Conservation (phyloP, 1,140 invertebrate species). For the Brachystomella parvula region DNA sequence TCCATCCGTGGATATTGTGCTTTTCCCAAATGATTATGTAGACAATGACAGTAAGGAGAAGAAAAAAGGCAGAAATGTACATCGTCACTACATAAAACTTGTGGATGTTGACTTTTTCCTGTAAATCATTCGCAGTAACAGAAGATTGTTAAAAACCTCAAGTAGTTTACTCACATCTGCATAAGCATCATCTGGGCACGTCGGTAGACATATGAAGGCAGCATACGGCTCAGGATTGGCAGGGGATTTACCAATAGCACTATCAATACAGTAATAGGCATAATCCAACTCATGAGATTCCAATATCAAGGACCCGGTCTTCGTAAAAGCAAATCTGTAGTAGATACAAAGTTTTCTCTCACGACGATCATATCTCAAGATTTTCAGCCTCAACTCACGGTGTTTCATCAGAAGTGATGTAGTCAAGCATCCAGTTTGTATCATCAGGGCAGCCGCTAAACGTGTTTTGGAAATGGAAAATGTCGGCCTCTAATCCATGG, state of each 20-base stretch:
- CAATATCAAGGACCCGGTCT: neutral
- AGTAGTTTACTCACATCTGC: neutral
- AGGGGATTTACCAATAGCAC: neutral
- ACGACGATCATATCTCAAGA: too few species aligned
- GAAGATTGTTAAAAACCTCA: neutral
- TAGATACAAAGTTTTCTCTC: neutral
- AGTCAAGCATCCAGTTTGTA: neutral
- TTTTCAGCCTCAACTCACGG: neutral
- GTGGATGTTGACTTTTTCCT: neutral
- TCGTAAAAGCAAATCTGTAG: slow-evolving; percentile 4
- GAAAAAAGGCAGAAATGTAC: slow-evolving; percentile 27
- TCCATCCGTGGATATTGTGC: slow-evolving; percentile 35
- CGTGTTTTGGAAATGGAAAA: neutral
- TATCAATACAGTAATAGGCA: neutral
- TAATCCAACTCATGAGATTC: neutral
- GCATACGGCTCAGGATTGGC: neutral
- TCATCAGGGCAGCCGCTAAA: neutral
- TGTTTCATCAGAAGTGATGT: neutral
- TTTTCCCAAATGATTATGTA: slow-evolving; percentile 33
- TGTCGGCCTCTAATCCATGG: neutral
- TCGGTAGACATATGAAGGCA: neutral
- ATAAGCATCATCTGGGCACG: neutral
- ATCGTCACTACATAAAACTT: slow-evolving; percentile 13
- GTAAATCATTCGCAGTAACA: neutral
- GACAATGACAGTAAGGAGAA: slow-evolving; percentile 23